A percentile compares a stretch with the other conserved stretches of the same genome.
These are phyloP conservation scores for Megaceryle maxima DNA, from an alignment of 2,113 vertebrate species.

Conservation along the genomic window DNA sequence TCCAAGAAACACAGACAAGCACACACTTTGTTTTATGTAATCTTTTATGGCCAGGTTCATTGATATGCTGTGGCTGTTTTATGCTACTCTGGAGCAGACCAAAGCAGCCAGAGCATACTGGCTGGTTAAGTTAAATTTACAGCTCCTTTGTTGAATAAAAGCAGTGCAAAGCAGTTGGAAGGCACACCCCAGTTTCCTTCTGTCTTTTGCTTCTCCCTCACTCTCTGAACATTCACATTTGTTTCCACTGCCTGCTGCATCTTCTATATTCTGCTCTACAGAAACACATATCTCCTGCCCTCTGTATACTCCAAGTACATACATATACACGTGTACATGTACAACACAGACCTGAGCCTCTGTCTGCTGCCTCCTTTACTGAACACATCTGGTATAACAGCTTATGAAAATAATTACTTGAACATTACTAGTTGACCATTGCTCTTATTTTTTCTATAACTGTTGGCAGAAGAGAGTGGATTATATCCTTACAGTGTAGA, in stretches of 20 bases:
- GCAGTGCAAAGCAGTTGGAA: not conserved
- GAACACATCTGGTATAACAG: constrained; percentile 15
- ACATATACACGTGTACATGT: not conserved
- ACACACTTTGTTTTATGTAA: not conserved
- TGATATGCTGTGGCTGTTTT: constrained; percentile 33
- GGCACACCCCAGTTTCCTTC: not conserved
- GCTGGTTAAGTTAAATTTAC: constrained; percentile 31
- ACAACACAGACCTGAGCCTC: not conserved
- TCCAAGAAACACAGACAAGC: not conserved
- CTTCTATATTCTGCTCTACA: not conserved
- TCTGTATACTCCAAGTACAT: not conserved
- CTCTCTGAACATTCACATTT: not conserved
- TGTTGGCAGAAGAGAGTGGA: constrained; percentile 27
- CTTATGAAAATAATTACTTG: constrained; percentile 58
- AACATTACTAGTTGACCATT: not conserved
- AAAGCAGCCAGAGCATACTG: constrained; percentile 8
- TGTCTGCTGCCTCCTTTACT: not conserved
- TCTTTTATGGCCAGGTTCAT: constrained; percentile 7
- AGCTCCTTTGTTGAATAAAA: constrained; percentile 37
- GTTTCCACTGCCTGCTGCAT: not conserved
- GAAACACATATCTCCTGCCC: not conserved
- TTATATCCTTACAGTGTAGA: constrained; percentile 6
- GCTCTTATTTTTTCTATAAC: constrained; percentile 2
- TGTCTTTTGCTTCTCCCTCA: not conserved
- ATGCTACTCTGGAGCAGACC: constrained; percentile 10